Percentiles rank a stretch among this genome's conserved stretches.
phyloP scores from a whole-genome alignment of 2,113 vertebrate genomes.

The Pavo muticus region DNA sequence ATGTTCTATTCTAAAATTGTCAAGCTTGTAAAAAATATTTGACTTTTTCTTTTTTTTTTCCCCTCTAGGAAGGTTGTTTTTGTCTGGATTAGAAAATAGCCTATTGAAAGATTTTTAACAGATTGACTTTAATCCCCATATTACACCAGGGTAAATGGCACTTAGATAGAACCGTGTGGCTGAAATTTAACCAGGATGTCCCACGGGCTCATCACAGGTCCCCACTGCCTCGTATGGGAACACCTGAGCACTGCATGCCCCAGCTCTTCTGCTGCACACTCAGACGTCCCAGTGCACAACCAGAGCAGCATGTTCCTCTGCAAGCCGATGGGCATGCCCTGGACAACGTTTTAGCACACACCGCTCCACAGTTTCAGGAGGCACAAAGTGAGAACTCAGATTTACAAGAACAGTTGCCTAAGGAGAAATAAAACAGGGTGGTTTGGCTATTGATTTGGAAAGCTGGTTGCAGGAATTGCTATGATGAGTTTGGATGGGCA shows the following conservation, averaged over 20 bases:
- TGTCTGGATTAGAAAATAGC: not conserved
- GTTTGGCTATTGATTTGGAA: not conserved
- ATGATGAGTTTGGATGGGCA: not conserved
- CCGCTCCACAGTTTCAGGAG: fast-evolving
- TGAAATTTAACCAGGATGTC: not conserved
- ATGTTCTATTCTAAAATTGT: constrained; percentile 6
- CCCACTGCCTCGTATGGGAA: fast-evolving
- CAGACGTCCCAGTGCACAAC: fast-evolving
- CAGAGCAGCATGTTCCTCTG: not conserved
- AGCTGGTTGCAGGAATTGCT: not conserved
- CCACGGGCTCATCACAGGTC: no score
- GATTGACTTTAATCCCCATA: not conserved
- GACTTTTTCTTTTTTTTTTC: not conserved
- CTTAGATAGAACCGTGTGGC: not conserved
- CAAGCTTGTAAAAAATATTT: constrained; percentile 22
- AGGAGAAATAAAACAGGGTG: not conserved
- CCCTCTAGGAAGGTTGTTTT: not conserved
- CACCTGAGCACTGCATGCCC: fast-evolving
- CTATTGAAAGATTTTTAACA: not conserved
- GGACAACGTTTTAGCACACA: not conserved
- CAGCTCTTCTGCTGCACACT: not conserved
- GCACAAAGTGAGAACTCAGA: not conserved
- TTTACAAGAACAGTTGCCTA: not conserved
- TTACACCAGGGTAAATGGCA: not conserved
- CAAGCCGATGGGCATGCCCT: fast-evolving